A percentile compares a stretch with the other conserved stretches of the same genome.
phyloP scores from a whole-genome alignment of 2,888 invertebrate genomes.

The Gymnosoma rotundatum region DNA sequence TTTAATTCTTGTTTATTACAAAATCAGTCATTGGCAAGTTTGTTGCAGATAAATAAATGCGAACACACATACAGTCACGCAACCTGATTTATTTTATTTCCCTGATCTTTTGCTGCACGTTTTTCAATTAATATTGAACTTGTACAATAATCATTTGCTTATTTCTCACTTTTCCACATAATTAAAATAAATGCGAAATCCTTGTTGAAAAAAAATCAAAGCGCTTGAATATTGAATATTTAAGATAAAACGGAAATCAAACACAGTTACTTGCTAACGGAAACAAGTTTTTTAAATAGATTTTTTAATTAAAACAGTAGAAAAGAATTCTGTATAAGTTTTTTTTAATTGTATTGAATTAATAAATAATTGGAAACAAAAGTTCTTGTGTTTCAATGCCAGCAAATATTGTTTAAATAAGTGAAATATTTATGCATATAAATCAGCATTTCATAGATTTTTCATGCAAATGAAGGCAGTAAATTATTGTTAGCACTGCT shows the following conservation, averaged over 20 bases:
- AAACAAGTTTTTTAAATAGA: not conserved
- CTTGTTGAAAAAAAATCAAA: constrained; percentile 21
- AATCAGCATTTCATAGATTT: not conserved
- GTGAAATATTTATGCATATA: not conserved
- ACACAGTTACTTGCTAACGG: constrained; percentile 3
- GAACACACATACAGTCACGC: not conserved
- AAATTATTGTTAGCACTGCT: constrained; percentile 16
- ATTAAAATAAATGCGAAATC: constrained; percentile 41
- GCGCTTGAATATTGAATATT: not conserved
- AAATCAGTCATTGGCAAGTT: constrained; percentile 16
- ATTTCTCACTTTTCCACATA: not conserved
- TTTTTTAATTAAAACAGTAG: not conserved
- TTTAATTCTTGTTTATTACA: constrained; percentile 8
- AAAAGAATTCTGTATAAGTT: not conserved
- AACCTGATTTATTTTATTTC: constrained; percentile 27
- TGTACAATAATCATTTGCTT: constrained; percentile 22
- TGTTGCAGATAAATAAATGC: not conserved
- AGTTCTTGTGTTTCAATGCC: too few relatives aligned
- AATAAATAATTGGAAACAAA: too few relatives aligned
- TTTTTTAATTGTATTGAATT: too few relatives aligned
- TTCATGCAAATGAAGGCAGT: not conserved
- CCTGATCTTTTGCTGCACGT: constrained; percentile 38
- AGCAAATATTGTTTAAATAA: not conserved
- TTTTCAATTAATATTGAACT: constrained; percentile 29
- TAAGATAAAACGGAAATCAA: constrained; percentile 28